A percentile compares a stretch with the other conserved stretches of the same genome.
Conservation (phyloP, 1,140 invertebrate genomes). For the Ephestia elutella region DNA sequence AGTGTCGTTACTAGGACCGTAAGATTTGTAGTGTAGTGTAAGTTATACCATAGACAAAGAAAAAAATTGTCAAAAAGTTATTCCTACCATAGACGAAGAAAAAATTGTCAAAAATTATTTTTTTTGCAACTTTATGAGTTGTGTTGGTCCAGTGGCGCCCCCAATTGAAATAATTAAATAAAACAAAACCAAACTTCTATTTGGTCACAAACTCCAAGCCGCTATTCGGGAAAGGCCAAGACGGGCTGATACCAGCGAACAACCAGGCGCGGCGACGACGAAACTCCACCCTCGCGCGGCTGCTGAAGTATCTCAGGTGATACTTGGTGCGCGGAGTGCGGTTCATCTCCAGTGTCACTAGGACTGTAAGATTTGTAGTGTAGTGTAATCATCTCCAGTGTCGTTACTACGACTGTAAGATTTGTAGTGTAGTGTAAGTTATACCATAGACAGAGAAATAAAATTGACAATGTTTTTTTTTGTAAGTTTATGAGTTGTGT, state of each 20-base stretch:
- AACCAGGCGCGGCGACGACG: slow-evolving; percentile 20
- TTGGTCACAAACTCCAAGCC: slow-evolving; percentile 40
- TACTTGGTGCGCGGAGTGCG: slow-evolving; percentile 4
- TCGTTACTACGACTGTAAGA: slow-evolving; percentile 5
- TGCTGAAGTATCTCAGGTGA: slow-evolving; percentile 26
- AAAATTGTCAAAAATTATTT: too few species aligned
- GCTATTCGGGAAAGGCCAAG: slow-evolving; percentile 36
- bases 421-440: neutral
- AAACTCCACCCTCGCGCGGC: slow-evolving; percentile 19
- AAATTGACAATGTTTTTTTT: too few species aligned
- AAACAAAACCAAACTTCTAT: too few species aligned
- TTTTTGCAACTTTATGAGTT: too few species aligned
- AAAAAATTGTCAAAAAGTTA: too few species aligned
- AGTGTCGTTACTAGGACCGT: slow-evolving; percentile 2
- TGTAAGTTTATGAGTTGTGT: too few species aligned
- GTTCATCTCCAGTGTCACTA: neutral
- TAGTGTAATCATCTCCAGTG: neutral
- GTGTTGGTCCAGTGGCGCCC: neutral
- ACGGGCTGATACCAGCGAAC: slow-evolving; percentile 35
- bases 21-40: neutral
- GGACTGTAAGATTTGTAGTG: neutral
- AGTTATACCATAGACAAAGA: too few species aligned
- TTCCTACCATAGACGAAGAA: too few species aligned
- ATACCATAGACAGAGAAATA: too few species aligned
- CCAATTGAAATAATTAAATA: too few species aligned